Evolutionary conservation across 2,888 invertebrate genomes (phyloP).

Genomic region (Apotomis turbidana): DNA sequence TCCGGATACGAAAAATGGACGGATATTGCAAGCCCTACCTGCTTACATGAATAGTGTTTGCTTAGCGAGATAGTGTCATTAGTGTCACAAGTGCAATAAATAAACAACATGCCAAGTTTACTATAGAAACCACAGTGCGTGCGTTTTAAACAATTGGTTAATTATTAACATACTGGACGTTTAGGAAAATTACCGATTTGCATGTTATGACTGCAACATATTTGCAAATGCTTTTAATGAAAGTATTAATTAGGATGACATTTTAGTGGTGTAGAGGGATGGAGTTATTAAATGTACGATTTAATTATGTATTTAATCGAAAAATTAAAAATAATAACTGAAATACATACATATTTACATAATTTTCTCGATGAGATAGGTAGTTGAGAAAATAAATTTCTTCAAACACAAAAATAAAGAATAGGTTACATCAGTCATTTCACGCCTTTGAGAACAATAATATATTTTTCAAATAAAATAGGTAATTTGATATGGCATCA

Average conservation of each 20-base stretch:
- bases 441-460: too few species aligned
- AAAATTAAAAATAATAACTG: too few species aligned
- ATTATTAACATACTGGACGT: background rate
- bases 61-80: background rate
- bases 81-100: conserved; percentile 7
- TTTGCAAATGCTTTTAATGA: background rate
- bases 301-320: background rate
- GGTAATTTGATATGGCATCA: too few species aligned
- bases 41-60: background rate
- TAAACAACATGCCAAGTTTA: background rate
- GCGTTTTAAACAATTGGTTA: background rate
- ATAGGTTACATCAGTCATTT: too few species aligned
- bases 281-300: background rate
- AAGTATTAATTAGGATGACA: background rate
- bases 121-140: background rate
- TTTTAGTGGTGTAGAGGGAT: background rate
- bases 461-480: too few species aligned
- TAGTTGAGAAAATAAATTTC: too few species aligned
- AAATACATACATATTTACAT: too few species aligned
- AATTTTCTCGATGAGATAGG: too few species aligned
- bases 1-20: too few species aligned
- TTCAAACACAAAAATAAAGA: too few species aligned
- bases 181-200: conserved; percentile 5
- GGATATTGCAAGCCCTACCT: too few species aligned
- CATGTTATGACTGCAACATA: conserved; percentile 1